Conservation (phyloP, 2,113 vertebrate species). For the Entomyzon cyanotis region DNA sequence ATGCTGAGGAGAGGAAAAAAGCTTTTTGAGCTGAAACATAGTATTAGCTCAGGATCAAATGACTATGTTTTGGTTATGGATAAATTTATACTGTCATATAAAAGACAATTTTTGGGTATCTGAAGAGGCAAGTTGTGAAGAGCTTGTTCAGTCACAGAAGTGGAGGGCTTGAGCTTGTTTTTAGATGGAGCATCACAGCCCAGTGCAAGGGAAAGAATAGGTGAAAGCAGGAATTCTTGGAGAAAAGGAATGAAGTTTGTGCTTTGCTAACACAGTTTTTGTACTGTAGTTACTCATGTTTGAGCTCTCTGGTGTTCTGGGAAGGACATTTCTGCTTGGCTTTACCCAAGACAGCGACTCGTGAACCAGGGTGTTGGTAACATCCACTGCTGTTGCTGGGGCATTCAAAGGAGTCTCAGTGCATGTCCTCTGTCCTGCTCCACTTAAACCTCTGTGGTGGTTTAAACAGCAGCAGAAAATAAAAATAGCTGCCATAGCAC, state of each 20-base stretch:
- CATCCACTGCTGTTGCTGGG: neutral
- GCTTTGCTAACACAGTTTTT: neutral
- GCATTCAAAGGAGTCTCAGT: neutral
- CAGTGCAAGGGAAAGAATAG: fast-evolving
- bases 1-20: neutral
- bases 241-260: neutral
- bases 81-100: neutral
- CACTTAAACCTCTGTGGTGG: neutral
- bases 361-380: neutral
- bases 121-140: neutral
- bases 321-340: neutral
- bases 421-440: neutral
- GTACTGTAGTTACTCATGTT: fast-evolving
- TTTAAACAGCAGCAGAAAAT: neutral
- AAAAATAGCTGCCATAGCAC: neutral
- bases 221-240: neutral
- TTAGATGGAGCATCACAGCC: neutral
- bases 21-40: neutral
- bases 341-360: neutral
- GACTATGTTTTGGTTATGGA: neutral
- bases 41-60: neutral
- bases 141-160: fast-evolving
- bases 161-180: neutral
- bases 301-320: neutral
- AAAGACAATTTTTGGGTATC: neutral